These are phyloP conservation scores for Spea hammondii DNA, from an alignment of 2,797 vertebrate species.

Conservation along the genomic window DNA sequence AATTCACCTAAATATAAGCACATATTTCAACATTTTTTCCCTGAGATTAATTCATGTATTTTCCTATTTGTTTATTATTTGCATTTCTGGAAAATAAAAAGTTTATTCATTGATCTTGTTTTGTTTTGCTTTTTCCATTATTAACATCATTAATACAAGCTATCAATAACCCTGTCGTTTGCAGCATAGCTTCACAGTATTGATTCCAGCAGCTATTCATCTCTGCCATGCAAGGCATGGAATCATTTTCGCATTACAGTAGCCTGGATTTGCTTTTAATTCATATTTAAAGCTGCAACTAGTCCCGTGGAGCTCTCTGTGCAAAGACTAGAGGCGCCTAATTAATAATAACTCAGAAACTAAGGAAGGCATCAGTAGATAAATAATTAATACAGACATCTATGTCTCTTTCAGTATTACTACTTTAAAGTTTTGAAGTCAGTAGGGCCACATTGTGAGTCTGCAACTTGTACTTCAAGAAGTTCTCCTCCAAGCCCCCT, in stretches of 20 bases:
- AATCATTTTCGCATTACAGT: conserved; percentile 85
- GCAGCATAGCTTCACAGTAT: conserved; percentile 82
- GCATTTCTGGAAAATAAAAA: conserved; percentile 68
- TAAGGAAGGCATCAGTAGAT: conserved; percentile 78
- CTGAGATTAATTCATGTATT: conserved; percentile 10
- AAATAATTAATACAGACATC: conserved; percentile 81
- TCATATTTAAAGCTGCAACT: conserved; percentile 83
- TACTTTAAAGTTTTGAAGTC: conserved; percentile 75
- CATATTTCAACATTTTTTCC: neutral
- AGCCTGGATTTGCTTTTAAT: conserved; percentile 84
- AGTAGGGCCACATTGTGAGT: conserved; percentile 64
- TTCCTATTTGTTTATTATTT: conserved; percentile 34
- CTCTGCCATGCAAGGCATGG: conserved; percentile 81
- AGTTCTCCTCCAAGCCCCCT: conserved; percentile 53
- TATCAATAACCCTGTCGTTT: conserved; percentile 80
- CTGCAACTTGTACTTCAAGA: conserved; percentile 65
- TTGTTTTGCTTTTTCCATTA: conserved; percentile 72
- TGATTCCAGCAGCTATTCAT: conserved; percentile 82
- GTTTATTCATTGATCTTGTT: conserved; percentile 67
- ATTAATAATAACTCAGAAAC: conserved; percentile 87
- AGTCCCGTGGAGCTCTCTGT: conserved; percentile 74
- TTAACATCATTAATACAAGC: conserved; percentile 78
- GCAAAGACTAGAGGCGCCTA: conserved; percentile 80
- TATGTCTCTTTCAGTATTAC: conserved; percentile 78
- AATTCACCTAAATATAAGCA: no score